These are phyloP conservation scores for Sebastes baramenuke DNA, from an alignment of 2,797 vertebrate genomes.

Conservation along the genomic window DNA sequence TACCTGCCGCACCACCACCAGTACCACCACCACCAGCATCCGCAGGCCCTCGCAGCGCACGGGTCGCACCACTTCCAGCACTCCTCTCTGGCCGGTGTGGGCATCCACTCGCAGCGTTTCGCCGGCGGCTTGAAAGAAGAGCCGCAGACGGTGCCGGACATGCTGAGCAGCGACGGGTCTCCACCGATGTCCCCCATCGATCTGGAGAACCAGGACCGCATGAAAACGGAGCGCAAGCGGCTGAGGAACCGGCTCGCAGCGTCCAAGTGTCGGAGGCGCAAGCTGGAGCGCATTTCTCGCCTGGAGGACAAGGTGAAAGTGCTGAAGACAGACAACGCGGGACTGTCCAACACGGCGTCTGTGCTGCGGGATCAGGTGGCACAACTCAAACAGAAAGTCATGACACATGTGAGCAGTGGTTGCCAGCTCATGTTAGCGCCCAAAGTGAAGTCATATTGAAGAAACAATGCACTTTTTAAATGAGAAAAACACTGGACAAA, in stretches of 20 bases:
- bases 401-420: slow-evolving; percentile 93
- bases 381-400: slow-evolving; percentile 93
- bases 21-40: slow-evolving; percentile 70
- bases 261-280: slow-evolving; percentile 92
- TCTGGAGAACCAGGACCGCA: slow-evolving; percentile 91
- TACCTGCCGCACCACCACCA: slow-evolving; percentile 88
- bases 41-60: slow-evolving; percentile 69
- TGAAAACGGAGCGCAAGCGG: slow-evolving; percentile 93
- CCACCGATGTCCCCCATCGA: slow-evolving; percentile 92
- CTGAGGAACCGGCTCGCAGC: slow-evolving; percentile 92
- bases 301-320: slow-evolving; percentile 94
- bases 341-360: slow-evolving; percentile 88
- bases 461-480: slow-evolving; percentile 55
- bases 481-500: slow-evolving; percentile 75
- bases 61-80: slow-evolving; percentile 80
- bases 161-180: slow-evolving; percentile 86
- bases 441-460: slow-evolving; percentile 88
- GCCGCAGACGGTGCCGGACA: slow-evolving; percentile 92
- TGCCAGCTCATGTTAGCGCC: slow-evolving; percentile 91
- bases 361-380: slow-evolving; percentile 92
- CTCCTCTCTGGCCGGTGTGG: slow-evolving; percentile 62
- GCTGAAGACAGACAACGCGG: slow-evolving; percentile 91
- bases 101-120: slow-evolving; percentile 77
- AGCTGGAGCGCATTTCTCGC: slow-evolving; percentile 93
- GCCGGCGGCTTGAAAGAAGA: slow-evolving; percentile 88